Conservation (phyloP, 1,140 invertebrate species). For the Phocides pigmalion region DNA sequence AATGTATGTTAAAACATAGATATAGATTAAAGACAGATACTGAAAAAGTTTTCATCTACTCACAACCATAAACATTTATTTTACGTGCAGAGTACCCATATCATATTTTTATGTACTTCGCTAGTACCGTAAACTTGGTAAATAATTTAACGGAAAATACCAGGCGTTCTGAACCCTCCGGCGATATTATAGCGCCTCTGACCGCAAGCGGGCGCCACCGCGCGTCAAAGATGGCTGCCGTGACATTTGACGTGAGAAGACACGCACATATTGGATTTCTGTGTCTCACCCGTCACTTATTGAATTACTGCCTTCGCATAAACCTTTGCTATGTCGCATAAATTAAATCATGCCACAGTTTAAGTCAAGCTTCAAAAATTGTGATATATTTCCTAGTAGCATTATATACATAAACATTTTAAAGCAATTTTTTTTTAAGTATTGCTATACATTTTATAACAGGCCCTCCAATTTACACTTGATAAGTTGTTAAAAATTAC, state of each 20-base stretch:
- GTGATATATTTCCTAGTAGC: too few relatives aligned
- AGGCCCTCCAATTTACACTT: too few relatives aligned
- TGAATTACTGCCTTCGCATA: conserved; percentile 45
- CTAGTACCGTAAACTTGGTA: neutral
- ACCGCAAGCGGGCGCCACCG: conserved; percentile 47
- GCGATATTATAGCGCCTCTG: conserved; percentile 44
- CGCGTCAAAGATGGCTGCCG: conserved; percentile 41
- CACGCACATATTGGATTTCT: conserved; percentile 63
- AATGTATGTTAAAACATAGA: too few relatives aligned
- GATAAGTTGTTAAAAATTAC: too few relatives aligned
- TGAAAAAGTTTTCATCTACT: too few relatives aligned
- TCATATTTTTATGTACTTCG: neutral
- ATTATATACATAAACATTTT: too few relatives aligned
- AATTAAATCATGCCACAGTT: conserved; percentile 19
- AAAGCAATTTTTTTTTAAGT: too few relatives aligned
- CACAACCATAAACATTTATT: too few relatives aligned
- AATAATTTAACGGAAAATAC: conserved; percentile 17
- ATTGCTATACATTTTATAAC: too few relatives aligned
- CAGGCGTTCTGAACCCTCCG: conserved; percentile 30
- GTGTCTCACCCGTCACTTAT: conserved; percentile 49
- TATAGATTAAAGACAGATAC: too few relatives aligned
- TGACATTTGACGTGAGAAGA: conserved; percentile 50
- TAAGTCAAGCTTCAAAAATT: neutral
- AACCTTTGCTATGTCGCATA: conserved; percentile 19
- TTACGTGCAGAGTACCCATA: too few relatives aligned